Evolutionary conservation across 2,797 vertebrate genomes (phyloP), one percentile per base, ranked within the genome.

Genomic region (Fistularia tabacaria): DNA sequence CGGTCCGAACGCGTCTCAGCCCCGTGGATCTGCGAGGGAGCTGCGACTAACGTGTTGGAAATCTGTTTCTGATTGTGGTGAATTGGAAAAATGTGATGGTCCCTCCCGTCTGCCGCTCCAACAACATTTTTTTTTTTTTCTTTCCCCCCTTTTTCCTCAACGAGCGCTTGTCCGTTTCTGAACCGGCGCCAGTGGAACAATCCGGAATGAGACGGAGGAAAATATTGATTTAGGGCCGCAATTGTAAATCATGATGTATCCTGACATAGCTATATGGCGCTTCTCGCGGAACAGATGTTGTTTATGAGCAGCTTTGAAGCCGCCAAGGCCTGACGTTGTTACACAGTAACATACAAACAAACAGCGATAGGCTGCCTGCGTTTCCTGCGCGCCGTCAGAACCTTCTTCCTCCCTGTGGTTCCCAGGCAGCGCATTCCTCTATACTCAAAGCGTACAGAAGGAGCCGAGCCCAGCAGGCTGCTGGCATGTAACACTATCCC

Each of bases 191-290:
- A 82, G 69, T 82, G 82, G 84, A 87, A 88, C 79, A 84, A 84
- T 81, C 71, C 65, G 15, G 75, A 54, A 71, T 50, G 68, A 79
- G 74, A 81, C 55, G 79, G 73, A 82, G 81, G 71, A 72, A 86
- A 82, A 84, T 87, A 87, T 85, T 87, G 89, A 88, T 88, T 86
- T 81, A 83, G 59, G 77, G 79, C 82, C 64, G 15, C 72, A 65
- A 71, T 77, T 73, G 67, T 68, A 74, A 75, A 73, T 61, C 69
- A 15, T 62, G 62, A 71, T 73, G 64, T 76, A 77, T 78, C 74
- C 66, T 63, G 78, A 71, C 77, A 59, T 58, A 74, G 69, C 80
- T 49, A 54, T 40, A 14, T 15, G 8, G 50, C 8, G 42, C 60
- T 65, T 49, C 66, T 76, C 66, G 55, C 55, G 38, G 52, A 81